A percentile compares a stretch with the other conserved stretches of the same genome.
Conservation (phyloP, 2,113 vertebrate genomes). For the Chloropsis hardwickii region DNA sequence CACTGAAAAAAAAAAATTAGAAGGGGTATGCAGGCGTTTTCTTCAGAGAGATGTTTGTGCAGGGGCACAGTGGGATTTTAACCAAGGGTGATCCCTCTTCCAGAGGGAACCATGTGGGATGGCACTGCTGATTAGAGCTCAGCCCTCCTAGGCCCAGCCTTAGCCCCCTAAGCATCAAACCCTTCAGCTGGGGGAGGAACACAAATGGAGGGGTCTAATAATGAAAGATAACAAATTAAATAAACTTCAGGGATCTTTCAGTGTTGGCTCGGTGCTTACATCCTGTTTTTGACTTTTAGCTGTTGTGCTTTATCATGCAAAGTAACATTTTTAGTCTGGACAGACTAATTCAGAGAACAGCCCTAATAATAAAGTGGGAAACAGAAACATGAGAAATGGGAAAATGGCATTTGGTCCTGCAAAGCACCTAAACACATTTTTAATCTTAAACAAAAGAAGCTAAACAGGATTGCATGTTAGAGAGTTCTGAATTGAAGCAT, state of each 20-base stretch:
- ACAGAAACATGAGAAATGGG: not conserved
- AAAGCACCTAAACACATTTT: not conserved
- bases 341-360: not conserved
- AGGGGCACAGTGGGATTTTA: not conserved
- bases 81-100: not conserved
- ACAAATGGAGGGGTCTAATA: not conserved
- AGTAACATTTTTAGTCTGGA: not conserved
- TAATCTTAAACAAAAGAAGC: not conserved
- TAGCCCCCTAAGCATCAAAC: not conserved
- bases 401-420: not conserved
- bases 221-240: not conserved
- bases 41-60: accelerated
- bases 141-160: not conserved
- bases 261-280: not conserved
- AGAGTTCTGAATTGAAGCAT: not conserved
- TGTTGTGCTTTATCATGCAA: not conserved
- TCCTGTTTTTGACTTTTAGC: not conserved
- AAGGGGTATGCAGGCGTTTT: accelerated
- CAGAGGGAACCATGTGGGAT: not conserved
- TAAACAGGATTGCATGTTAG: not conserved
- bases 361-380: not conserved
- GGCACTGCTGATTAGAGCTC: not conserved
- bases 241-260: not conserved
- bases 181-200: not conserved
- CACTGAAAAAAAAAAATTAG: not conserved